These are phyloP conservation scores for Xestoiulus laeticollis DNA, from an alignment of 2,888 invertebrate genomes.

Conservation along the genomic window DNA sequence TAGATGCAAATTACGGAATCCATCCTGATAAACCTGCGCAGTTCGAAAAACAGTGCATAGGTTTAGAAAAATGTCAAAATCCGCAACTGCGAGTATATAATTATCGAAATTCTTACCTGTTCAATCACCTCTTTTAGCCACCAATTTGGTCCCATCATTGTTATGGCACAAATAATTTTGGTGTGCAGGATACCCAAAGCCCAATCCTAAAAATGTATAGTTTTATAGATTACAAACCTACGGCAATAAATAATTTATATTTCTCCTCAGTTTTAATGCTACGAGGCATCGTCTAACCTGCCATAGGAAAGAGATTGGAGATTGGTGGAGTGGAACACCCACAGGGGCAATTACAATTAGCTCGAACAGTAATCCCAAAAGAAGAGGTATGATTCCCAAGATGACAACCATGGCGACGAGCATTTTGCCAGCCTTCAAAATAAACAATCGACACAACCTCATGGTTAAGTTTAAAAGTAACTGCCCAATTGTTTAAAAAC, in stretches of 20 bases:
- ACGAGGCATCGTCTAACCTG: conserved; percentile 62
- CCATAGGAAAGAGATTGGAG: conserved; percentile 73
- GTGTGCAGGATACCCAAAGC: conserved; percentile 96
- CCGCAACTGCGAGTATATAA: too few relatives aligned
- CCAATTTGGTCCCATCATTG: conserved; percentile 96
- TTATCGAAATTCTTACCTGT: conserved; percentile 65
- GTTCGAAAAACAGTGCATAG: conserved; percentile 30
- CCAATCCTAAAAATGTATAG: conserved; percentile 78
- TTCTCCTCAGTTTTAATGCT: not conserved
- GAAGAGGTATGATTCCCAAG: conserved; percentile 87
- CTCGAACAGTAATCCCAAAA: conserved; percentile 92
- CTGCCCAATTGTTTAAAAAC: not conserved
- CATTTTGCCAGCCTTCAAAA: conserved; percentile 74
- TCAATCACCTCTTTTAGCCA: conserved; percentile 94
- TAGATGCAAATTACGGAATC: conserved; percentile 90
- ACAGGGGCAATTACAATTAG: conserved; percentile 88
- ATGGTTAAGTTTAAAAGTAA: not conserved
- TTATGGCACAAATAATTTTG: conserved; percentile 95
- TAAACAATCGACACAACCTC: conserved; percentile 46
- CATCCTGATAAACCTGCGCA: conserved; percentile 83
- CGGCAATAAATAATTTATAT: not conserved
- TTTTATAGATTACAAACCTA: not conserved
- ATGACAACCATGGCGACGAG: conserved; percentile 75
- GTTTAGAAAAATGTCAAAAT: too few relatives aligned
- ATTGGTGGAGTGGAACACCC: conserved; percentile 89